A percentile compares a stretch with the other conserved stretches of the same genome.
phyloP scores from a whole-genome alignment of 2,113 vertebrate species.

The Chamaetylas fuelleborni region DNA sequence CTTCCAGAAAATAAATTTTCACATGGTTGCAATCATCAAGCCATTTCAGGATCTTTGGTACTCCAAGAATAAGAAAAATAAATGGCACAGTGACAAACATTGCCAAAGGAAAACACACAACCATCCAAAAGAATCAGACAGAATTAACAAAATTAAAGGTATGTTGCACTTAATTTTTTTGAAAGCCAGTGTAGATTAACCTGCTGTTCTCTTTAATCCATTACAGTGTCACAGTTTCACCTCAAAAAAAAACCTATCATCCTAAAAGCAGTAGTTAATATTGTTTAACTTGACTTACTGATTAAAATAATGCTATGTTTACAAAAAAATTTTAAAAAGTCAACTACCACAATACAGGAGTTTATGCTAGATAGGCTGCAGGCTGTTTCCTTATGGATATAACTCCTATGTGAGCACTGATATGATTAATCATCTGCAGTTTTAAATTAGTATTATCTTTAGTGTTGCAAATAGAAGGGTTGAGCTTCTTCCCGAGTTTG shows the following conservation, averaged over 20 bases:
- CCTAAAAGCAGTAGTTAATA: slow-evolving; percentile 70
- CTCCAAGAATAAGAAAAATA: slow-evolving; percentile 66
- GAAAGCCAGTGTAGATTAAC: slow-evolving; percentile 62
- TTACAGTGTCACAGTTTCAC: slow-evolving; percentile 59
- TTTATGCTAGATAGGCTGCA: slow-evolving; percentile 56
- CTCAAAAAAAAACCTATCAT: slow-evolving; percentile 51
- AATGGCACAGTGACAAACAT: slow-evolving; percentile 67
- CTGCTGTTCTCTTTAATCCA: slow-evolving; percentile 32
- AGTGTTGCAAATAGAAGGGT: slow-evolving; percentile 49
- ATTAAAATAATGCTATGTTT: slow-evolving; percentile 65
- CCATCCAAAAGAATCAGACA: slow-evolving; percentile 34
- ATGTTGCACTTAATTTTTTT: neutral
- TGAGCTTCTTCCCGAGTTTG: slow-evolving; percentile 14
- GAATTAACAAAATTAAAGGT: slow-evolving; percentile 31
- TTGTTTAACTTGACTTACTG: slow-evolving; percentile 61
- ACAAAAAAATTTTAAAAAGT: slow-evolving; percentile 2
- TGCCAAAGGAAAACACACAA: slow-evolving; percentile 32
- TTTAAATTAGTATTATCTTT: slow-evolving; percentile 50
- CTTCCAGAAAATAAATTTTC: slow-evolving; percentile 39
- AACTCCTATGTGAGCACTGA: slow-evolving; percentile 54
- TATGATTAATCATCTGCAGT: slow-evolving; percentile 32
- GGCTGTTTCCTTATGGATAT: slow-evolving; percentile 33
- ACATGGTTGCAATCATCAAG: slow-evolving; percentile 58
- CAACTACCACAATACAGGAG: slow-evolving; percentile 45
- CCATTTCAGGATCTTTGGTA: slow-evolving; percentile 80